These are phyloP conservation scores for Dynastes maya DNA, from an alignment of 2,888 invertebrate species.

Conservation along the genomic window DNA sequence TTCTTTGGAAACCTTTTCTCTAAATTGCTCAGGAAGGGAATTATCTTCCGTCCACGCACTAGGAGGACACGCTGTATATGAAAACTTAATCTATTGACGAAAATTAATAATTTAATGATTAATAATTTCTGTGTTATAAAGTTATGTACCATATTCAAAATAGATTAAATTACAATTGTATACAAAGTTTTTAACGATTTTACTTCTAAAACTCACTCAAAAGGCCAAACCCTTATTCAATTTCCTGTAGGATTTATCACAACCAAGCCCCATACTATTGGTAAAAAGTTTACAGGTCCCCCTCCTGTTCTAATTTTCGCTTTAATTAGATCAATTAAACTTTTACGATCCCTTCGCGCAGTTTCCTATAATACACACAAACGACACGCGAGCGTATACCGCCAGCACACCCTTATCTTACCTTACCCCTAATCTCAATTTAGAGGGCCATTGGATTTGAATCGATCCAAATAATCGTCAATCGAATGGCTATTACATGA, in stretches of 20 bases:
- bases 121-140: too few relatives aligned
- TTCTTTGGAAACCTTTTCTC: too few relatives aligned
- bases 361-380: constrained; percentile 6
- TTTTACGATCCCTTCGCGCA: constrained; percentile 17
- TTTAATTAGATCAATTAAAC: constrained; percentile 16
- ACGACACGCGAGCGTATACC: constrained; percentile 12
- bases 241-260: not conserved
- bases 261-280: constrained; percentile 4
- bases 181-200: too few relatives aligned
- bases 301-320: constrained; percentile 10
- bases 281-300: constrained; percentile 13
- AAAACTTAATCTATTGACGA: too few relatives aligned
- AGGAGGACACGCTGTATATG: too few relatives aligned
- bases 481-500: not conserved
- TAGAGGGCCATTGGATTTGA: constrained; percentile 14
- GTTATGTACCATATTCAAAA: too few relatives aligned
- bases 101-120: too few relatives aligned
- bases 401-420: not conserved
- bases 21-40: too few relatives aligned
- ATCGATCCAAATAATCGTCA: constrained; percentile 14
- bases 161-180: too few relatives aligned
- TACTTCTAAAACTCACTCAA: not conserved
- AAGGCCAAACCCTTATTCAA: not conserved
- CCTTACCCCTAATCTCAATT: constrained; percentile 6
- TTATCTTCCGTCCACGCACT: too few relatives aligned